Evolutionary conservation across 2,113 vertebrate species (phyloP).

Genomic region (Siniperca chuatsi): DNA sequence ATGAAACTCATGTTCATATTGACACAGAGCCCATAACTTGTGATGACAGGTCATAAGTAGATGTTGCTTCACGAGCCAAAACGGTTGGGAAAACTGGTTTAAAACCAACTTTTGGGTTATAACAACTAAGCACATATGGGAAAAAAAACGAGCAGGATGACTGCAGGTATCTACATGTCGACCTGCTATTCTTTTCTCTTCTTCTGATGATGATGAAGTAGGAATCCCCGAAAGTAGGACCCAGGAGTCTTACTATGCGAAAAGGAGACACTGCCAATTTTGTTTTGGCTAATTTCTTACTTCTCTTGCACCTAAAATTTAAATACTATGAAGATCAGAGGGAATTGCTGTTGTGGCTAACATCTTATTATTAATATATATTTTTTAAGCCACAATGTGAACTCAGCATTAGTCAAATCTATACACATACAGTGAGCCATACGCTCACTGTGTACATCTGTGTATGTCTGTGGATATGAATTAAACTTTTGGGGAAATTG

Average conservation of each 20-base stretch:
- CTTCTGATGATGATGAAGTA: background rate
- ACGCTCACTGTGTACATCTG: background rate
- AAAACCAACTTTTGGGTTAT: background rate
- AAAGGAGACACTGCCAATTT: background rate
- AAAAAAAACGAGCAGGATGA: background rate
- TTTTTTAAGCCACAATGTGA: conserved; percentile 59
- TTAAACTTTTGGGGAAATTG: background rate
- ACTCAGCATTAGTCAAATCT: conserved; percentile 39
- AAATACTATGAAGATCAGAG: background rate
- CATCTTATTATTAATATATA: background rate
- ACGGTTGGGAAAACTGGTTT: background rate
- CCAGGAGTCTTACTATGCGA: background rate
- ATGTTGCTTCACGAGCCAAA: background rate
- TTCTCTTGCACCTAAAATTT: background rate
- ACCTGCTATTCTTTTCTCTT: background rate
- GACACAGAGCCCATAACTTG: background rate
- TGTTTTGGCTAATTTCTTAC: background rate
- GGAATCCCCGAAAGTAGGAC: too few species aligned
- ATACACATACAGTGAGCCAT: too few species aligned
- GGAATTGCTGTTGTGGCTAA: background rate
- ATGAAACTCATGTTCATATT: background rate
- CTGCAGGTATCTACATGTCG: background rate
- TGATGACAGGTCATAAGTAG: background rate
- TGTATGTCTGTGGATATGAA: conserved; percentile 12
- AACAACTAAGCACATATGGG: background rate